Percentiles rank a stretch among this genome's conserved stretches.
Conservation (phyloP, 2,113 vertebrate species). For the Notiomystis cincta region DNA sequence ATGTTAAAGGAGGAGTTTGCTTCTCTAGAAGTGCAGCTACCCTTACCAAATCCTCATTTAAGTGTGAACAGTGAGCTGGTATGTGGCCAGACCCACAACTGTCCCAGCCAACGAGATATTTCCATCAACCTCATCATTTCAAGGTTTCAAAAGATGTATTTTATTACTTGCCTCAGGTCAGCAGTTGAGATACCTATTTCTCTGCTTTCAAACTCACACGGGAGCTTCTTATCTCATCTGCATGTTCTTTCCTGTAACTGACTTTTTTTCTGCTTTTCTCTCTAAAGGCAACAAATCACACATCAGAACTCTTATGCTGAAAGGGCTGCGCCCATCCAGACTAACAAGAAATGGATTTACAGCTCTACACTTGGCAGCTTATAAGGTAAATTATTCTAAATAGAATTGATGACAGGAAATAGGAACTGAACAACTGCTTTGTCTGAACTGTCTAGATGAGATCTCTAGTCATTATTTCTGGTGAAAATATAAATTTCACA, state of each 20-base stretch:
- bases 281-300: slow-evolving; percentile 85
- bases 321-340: slow-evolving; percentile 89
- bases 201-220: not conserved
- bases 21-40: not conserved
- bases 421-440: not conserved
- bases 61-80: not conserved
- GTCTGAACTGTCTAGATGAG: not conserved
- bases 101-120: rapidly evolving
- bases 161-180: not conserved
- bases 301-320: slow-evolving; percentile 85
- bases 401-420: not conserved
- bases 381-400: slow-evolving; percentile 76
- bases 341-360: slow-evolving; percentile 91
- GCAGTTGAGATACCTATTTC: not conserved
- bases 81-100: rapidly evolving
- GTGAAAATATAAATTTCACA: not conserved
- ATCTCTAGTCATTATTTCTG: not conserved
- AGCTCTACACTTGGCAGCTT: slow-evolving; percentile 88
- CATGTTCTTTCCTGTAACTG: not conserved
- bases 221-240: not conserved
- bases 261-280: not conserved
- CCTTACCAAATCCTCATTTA: not conserved
- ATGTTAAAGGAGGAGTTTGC: not conserved
- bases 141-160: not conserved
- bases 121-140: not conserved